Base-by-base conservation (phyloP, 2,797 vertebrate species). In the Mormyrops attenuatus region DNA sequence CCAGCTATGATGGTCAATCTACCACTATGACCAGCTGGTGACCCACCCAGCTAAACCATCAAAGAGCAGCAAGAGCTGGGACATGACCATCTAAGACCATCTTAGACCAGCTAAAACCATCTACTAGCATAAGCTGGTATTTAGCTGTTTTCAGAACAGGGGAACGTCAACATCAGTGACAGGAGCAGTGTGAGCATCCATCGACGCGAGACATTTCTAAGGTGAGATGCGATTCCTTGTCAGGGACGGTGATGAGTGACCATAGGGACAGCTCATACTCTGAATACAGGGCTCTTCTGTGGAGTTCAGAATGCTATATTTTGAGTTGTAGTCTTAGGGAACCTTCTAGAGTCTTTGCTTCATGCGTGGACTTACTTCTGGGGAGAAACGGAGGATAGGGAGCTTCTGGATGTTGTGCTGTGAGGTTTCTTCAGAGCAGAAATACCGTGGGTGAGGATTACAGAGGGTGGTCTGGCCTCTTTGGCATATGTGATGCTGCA, bases 171-270 rank as follows among this genome's bases (percentile, higher is more conserved):
- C 6, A 11, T 20, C 52, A 50, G 60, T 89, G 89, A 87, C 66
- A 38, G 3, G 89, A 92, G 90, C 85, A 30, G 30, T 80, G 63
- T 30, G 88, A 89, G 30, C 2, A 50, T 89, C 89, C 91, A 89
- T 89, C 89, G 92, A 90, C 92, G 92, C 92, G 69, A 89, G 88
- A 52, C 89, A 88, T 90, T 92, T 94, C 87, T 47, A 2, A 88
- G 50, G 88, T 88, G 92, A 92, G 92, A 93, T 89, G 89, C 87
- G 91, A 90, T 90, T 91, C 91, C 90, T 90, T 88, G 91, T 89
- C 77, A 89, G 91, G 91, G 92, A 90, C 26, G 34, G 22, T 85
- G 73, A 73, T 66, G 26, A 73, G 89, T 5, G 20, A 73, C n/a
- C 6, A 3, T 1, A 34, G 55, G 1, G 15, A 1, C 53, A 30